These are phyloP conservation scores for Tenrec ecaudatus DNA, from an alignment of 2,113 vertebrate genomes.

Conservation along the genomic window DNA sequence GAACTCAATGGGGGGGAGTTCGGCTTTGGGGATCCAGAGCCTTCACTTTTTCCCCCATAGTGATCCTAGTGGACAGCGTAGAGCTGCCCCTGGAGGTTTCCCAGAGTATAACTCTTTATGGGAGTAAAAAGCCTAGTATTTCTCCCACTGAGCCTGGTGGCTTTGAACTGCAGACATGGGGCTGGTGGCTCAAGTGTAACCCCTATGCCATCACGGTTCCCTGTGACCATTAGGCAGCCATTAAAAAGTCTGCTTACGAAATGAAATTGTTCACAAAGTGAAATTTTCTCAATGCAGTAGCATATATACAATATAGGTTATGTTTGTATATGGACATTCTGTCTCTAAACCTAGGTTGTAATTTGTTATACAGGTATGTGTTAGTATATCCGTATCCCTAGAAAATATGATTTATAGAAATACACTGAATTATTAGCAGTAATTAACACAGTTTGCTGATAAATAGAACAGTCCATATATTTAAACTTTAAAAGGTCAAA, in stretches of 20 bases:
- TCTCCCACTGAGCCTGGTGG: no score
- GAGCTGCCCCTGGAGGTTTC: not conserved
- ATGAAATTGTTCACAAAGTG: conserved; percentile 42
- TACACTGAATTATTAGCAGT: conserved; percentile 38
- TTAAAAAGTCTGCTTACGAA: not conserved
- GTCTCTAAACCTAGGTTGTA: not conserved
- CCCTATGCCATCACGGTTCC: no score
- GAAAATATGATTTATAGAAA: not conserved
- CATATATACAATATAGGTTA: not conserved
- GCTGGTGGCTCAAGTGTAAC: no score
- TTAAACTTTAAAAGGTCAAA: conserved; percentile 43
- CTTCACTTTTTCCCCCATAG: not conserved
- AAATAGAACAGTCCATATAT: conserved; percentile 47
- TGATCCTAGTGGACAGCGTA: not conserved
- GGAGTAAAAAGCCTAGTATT: no score
- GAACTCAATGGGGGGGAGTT: no score
- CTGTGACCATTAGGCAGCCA: not conserved
- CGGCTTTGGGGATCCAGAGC: no score
- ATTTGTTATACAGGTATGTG: not conserved
- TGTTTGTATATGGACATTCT: not conserved
- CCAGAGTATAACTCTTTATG: not conserved
- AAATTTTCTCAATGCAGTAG: conserved; percentile 2
- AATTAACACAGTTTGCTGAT: conserved; percentile 39
- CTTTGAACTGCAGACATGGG: no score
- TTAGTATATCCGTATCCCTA: conserved; percentile 9